These are phyloP conservation scores for Leptinotarsa undecemlineata DNA, from an alignment of 1,140 invertebrate species.

Conservation along the genomic window DNA sequence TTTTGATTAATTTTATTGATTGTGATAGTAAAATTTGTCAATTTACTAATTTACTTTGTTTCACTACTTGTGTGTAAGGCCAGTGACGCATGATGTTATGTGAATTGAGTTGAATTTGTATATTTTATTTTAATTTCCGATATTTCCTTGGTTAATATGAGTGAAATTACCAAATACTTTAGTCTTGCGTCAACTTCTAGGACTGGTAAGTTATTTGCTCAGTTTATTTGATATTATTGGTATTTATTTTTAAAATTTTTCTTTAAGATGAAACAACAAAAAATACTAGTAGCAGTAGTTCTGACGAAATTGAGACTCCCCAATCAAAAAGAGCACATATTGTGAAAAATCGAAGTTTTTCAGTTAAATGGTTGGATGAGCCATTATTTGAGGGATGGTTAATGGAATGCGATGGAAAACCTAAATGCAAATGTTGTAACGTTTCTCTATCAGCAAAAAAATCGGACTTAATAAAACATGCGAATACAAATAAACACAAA, in stretches of 20 bases:
- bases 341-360: constrained; percentile 12
- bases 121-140: constrained; percentile 14
- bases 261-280: constrained; percentile 10
- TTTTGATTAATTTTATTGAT: too few species aligned
- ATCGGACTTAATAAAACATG: constrained; percentile 10
- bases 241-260: constrained; percentile 7
- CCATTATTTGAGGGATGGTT: constrained; percentile 5
- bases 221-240: not conserved
- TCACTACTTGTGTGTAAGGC: constrained; percentile 11
- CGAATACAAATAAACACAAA: not conserved
- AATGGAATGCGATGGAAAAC: not conserved
- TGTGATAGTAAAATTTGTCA: too few species aligned
- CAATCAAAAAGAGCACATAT: constrained; percentile 9
- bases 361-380: constrained; percentile 13
- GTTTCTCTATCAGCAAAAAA: constrained; percentile 6
- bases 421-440: constrained; percentile 18
- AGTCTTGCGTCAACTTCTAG: constrained; percentile 10
- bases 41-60: too few species aligned
- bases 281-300: constrained; percentile 9
- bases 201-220: constrained; percentile 11
- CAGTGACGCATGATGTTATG: constrained; percentile 12
- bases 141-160: constrained; percentile 15
- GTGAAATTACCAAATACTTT: constrained; percentile 12
- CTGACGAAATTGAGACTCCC: not conserved
- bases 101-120: constrained; percentile 13